Conservation (phyloP, 2,113 vertebrate species). For the Holacanthus passer region DNA sequence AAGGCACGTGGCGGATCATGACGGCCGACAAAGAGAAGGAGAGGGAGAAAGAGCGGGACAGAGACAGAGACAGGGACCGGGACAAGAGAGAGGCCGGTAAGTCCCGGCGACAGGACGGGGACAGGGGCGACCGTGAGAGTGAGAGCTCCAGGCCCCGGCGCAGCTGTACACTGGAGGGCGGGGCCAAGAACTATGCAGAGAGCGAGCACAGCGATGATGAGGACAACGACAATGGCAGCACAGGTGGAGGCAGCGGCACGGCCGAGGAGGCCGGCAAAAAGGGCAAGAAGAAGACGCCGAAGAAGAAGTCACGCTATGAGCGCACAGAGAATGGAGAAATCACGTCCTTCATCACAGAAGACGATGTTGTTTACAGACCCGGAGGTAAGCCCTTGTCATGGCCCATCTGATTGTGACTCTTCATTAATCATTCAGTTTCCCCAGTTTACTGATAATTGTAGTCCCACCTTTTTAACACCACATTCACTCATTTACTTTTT, state of each 20-base stretch:
- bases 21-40: constrained; percentile 98
- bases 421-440: background rate
- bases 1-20: constrained; percentile 99
- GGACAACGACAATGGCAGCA: constrained; percentile 94
- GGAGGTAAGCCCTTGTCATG: constrained; percentile 87
- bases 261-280: constrained; percentile 94
- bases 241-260: constrained; percentile 80
- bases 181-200: constrained; percentile 97
- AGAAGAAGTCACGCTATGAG: constrained; percentile 97
- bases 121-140: constrained; percentile 87
- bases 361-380: constrained; percentile 95
- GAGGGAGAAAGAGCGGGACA: constrained; percentile 90
- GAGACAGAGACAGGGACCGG: constrained; percentile 95
- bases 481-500: background rate
- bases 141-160: constrained; percentile 94
- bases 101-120: constrained; percentile 92
- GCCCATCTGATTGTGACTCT: background rate
- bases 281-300: constrained; percentile 96
- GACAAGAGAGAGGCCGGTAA: constrained; percentile 93
- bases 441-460: background rate
- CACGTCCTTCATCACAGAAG: constrained; percentile 96
- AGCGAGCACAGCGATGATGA: constrained; percentile 99
- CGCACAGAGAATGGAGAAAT: constrained; percentile 96
- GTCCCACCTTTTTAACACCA: background rate
- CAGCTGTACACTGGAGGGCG: constrained; percentile 97